A percentile compares a stretch with the other conserved stretches of the same genome.
These are phyloP conservation scores for Lasioglossum pauxillum DNA, from an alignment of 2,888 invertebrate genomes.

Conservation along the genomic window DNA sequence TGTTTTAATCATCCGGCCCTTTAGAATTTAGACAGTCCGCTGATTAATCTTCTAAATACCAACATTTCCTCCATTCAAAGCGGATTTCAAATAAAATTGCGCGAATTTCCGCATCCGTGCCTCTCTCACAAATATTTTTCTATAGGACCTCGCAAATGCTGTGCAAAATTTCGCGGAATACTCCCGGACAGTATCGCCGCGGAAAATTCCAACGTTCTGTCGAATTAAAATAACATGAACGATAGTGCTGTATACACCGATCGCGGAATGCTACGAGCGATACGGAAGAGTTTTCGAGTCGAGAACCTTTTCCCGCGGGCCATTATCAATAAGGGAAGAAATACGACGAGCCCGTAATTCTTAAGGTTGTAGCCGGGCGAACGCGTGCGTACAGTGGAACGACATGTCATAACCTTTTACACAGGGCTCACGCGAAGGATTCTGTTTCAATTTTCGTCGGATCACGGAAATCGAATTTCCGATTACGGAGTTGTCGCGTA, in stretches of 20 bases:
- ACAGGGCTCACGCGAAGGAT: constrained; percentile 64
- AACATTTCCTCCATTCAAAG: background rate
- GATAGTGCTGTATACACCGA: background rate
- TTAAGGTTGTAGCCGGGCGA: background rate
- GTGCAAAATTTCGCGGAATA: background rate
- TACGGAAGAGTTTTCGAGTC: background rate
- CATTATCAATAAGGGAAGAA: constrained; percentile 4
- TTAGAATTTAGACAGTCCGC: background rate
- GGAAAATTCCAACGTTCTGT: background rate
- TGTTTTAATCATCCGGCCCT: background rate
- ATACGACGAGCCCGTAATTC: constrained; percentile 6
- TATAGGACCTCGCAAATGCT: background rate
- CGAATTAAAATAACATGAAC: background rate
- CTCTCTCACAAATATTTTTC: background rate
- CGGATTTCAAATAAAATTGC: background rate
- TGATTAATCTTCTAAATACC: background rate
- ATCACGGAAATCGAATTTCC: constrained; percentile 74
- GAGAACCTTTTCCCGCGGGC: too few species aligned
- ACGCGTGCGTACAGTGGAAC: constrained; percentile 2
- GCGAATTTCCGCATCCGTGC: background rate
- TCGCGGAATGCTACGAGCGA: background rate
- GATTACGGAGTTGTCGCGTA: constrained; percentile 48
- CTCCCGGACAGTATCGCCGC: background rate
- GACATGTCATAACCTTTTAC: constrained; percentile 41
- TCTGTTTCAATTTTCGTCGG: constrained; percentile 76